phyloP scores from a whole-genome alignment of 2,113 vertebrate genomes.

The Pluvialis apricaria region DNA sequence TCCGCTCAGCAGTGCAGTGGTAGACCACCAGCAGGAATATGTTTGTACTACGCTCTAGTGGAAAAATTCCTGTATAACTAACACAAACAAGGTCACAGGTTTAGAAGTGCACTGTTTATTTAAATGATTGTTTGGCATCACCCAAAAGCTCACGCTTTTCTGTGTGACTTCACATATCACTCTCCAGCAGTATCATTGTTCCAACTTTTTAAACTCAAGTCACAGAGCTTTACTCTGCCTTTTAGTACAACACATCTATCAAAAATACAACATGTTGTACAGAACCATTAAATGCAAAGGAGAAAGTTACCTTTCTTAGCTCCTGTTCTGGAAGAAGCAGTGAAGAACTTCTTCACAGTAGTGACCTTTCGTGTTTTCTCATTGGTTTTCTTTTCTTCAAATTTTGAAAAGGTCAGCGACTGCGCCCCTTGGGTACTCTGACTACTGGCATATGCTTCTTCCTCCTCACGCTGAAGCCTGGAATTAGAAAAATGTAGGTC shows the following conservation, averaged over 20 bases:
- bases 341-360: slow-evolving; percentile 98
- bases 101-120: background rate
- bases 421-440: slow-evolving; percentile 81
- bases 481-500: background rate
- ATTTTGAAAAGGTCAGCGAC: slow-evolving; percentile 92
- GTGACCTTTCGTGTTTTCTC: slow-evolving; percentile 96
- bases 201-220: background rate
- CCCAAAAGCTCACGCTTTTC: background rate
- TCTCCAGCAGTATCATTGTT: background rate
- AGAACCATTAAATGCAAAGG: background rate
- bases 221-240: background rate
- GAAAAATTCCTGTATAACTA: background rate
- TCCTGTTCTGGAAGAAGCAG: slow-evolving; percentile 87
- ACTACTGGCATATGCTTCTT: slow-evolving; percentile 92
- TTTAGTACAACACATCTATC: background rate
- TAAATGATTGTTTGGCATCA: background rate
- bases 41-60: background rate
- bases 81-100: background rate
- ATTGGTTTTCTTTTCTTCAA: slow-evolving; percentile 98
- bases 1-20: background rate
- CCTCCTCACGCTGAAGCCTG: slow-evolving; percentile 94
- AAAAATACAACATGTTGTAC: background rate
- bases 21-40: background rate
- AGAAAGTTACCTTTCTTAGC: slow-evolving; percentile 87
- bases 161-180: background rate